Conservation (phyloP, 2,113 vertebrate species). For the Gymnarchus niloticus region DNA sequence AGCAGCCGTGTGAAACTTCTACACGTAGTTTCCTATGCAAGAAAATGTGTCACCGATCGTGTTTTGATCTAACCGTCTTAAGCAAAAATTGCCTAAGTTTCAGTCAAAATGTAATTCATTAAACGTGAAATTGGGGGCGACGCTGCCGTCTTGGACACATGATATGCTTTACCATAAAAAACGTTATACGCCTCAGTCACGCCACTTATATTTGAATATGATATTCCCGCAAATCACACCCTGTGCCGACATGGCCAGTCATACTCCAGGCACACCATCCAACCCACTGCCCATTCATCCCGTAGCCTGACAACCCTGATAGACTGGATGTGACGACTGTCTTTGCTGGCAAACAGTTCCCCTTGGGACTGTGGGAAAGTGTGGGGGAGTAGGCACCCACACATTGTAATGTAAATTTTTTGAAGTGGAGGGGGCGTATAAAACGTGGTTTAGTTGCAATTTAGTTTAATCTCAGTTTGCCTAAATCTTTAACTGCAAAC, state of each 20-base stretch:
- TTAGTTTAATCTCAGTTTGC: background rate
- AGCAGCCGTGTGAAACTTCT: background rate
- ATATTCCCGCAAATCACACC: background rate
- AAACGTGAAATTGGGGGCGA: background rate
- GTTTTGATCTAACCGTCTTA: background rate
- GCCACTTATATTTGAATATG: background rate
- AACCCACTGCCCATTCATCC: background rate
- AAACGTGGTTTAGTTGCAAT: slow-evolving; percentile 21
- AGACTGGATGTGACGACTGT: slow-evolving; percentile 13
- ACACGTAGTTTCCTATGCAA: background rate
- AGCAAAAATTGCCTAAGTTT: no score
- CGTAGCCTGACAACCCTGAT: slow-evolving; percentile 20
- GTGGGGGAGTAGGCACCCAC: slow-evolving; percentile 37
- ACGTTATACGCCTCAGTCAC: background rate
- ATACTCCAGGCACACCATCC: background rate
- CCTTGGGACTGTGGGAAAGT: slow-evolving; percentile 48
- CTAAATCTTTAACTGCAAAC: background rate
- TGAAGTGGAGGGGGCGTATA: slow-evolving; percentile 37
- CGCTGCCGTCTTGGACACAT: no score
- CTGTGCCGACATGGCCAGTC: background rate
- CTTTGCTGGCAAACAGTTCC: slow-evolving; percentile 23
- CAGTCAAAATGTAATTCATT: background rate
- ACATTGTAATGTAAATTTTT: slow-evolving; percentile 49
- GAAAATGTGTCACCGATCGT: background rate
- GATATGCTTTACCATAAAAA: background rate